Percentiles rank a stretch among this genome's conserved stretches.
Conservation (phyloP, 2,888 invertebrate species). For the Leptura quadrifasciata region DNA sequence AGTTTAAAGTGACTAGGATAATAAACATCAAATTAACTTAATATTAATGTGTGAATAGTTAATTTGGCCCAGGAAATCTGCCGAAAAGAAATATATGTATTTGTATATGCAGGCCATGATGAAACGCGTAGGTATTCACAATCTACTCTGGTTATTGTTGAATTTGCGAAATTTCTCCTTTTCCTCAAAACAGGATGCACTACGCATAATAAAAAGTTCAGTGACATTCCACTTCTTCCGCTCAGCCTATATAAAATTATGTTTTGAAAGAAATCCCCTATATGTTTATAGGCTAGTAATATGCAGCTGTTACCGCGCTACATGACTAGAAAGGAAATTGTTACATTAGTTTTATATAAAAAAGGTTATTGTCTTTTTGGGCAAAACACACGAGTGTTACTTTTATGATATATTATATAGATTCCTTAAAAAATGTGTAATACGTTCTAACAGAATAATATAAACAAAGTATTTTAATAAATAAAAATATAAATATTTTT, state of each 20-base stretch:
- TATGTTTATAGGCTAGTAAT: conserved; percentile 46
- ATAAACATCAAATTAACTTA: too few species aligned
- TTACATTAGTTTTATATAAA: conserved; percentile 36
- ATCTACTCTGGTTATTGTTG: too few species aligned
- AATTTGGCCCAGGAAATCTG: too few species aligned
- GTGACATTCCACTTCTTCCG: conserved; percentile 31
- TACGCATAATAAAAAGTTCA: conserved; percentile 42
- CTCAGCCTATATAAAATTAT: conserved; percentile 42
- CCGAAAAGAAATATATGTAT: too few species aligned
- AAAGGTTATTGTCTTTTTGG: conserved; percentile 39
- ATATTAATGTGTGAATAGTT: too few species aligned
- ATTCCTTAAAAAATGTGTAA: too few species aligned
- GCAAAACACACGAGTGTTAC: conserved; percentile 10
- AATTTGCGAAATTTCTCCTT: background rate
- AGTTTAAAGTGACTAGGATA: too few species aligned
- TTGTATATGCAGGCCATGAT: too few species aligned
- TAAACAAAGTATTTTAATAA: too few species aligned
- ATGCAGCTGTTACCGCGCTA: conserved; percentile 44
- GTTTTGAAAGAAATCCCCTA: conserved; percentile 43
- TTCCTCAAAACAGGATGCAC: conserved; percentile 5
- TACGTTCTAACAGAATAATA: too few species aligned
- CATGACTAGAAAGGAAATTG: conserved; percentile 42
- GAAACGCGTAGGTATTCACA: too few species aligned
- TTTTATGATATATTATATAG: conserved; percentile 1
- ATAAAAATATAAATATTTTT: too few species aligned